phyloP scores from a whole-genome alignment of 2,797 vertebrate species.

The Helostoma temminkii region DNA sequence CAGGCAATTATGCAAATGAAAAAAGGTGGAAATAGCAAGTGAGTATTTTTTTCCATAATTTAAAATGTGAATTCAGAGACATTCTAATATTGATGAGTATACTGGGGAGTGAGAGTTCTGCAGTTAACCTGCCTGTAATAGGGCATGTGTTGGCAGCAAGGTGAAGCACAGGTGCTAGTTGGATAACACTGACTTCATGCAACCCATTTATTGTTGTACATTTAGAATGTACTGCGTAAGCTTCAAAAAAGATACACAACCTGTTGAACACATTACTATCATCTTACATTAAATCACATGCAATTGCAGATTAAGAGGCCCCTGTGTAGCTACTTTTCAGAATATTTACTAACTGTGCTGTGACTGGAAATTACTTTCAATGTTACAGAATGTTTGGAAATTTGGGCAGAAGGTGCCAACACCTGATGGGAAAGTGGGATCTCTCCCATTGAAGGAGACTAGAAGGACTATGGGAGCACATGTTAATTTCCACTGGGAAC shows the following conservation, averaged over 20 bases:
- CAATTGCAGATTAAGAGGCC: constrained; percentile 15
- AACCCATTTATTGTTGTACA: constrained; percentile 31
- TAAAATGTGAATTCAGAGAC: constrained; percentile 35
- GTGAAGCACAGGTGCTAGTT: constrained; percentile 20
- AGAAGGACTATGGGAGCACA: constrained; percentile 53
- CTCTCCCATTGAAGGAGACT: constrained; percentile 44
- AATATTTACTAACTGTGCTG: neutral
- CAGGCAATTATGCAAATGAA: constrained; percentile 42
- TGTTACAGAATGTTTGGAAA: constrained; percentile 10
- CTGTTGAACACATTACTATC: constrained; percentile 9
- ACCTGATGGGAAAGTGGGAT: constrained; percentile 25
- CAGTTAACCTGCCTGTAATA: constrained; percentile 39
- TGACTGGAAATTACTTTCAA: constrained; percentile 22
- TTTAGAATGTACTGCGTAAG: constrained; percentile 20
- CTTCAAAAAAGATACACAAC: constrained; percentile 7
- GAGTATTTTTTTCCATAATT: constrained; percentile 17
- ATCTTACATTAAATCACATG: constrained; percentile 3
- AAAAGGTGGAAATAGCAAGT: constrained; percentile 29
- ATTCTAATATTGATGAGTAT: constrained; percentile 22
- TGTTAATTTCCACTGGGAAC: constrained; percentile 58
- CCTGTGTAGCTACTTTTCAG: neutral
- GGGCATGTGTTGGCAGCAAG: constrained; percentile 33
- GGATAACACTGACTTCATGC: constrained; percentile 37
- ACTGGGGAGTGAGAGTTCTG: constrained; percentile 26
- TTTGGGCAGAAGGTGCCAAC: constrained; percentile 22